Evolutionary conservation across 1,140 invertebrate species (phyloP).

Genomic region (Arion vulgaris): DNA sequence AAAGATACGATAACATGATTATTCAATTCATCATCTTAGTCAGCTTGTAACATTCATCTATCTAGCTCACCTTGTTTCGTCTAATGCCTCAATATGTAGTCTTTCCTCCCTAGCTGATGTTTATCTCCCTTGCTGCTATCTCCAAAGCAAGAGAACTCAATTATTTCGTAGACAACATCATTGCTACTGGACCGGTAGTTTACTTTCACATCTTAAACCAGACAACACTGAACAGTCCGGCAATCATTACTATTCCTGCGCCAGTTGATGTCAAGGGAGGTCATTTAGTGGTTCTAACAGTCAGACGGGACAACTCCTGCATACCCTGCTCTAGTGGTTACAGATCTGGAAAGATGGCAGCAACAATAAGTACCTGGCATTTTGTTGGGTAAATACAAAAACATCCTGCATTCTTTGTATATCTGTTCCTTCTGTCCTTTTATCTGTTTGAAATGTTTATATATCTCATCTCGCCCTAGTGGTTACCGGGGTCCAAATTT

Average conservation of each 20-base stretch:
- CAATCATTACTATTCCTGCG: slow-evolving; percentile 59
- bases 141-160: slow-evolving; percentile 47
- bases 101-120: slow-evolving; percentile 31
- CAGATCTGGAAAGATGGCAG: slow-evolving; percentile 51
- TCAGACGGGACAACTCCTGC: slow-evolving; percentile 65
- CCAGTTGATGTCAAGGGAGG: slow-evolving; percentile 56
- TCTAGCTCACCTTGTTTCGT: too few relatives aligned
- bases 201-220: slow-evolving; percentile 50
- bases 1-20: too few relatives aligned
- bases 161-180: slow-evolving; percentile 57
- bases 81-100: too few relatives aligned
- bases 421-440: neutral
- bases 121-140: slow-evolving; percentile 43
- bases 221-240: slow-evolving; percentile 57
- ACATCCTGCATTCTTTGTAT: neutral
- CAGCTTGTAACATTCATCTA: too few relatives aligned
- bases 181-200: slow-evolving; percentile 62
- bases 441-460: too few relatives aligned
- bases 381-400: slow-evolving; percentile 57
- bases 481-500: too few relatives aligned
- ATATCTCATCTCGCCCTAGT: too few relatives aligned
- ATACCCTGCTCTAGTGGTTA: slow-evolving; percentile 59
- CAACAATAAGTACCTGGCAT: slow-evolving; percentile 62
- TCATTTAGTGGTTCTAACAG: slow-evolving; percentile 60
- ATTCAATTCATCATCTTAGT: too few relatives aligned